Percentiles rank a stretch among this genome's conserved stretches.
These are phyloP conservation scores for Scarus forsteni DNA, from an alignment of 2,797 vertebrate genomes.

Conservation along the genomic window DNA sequence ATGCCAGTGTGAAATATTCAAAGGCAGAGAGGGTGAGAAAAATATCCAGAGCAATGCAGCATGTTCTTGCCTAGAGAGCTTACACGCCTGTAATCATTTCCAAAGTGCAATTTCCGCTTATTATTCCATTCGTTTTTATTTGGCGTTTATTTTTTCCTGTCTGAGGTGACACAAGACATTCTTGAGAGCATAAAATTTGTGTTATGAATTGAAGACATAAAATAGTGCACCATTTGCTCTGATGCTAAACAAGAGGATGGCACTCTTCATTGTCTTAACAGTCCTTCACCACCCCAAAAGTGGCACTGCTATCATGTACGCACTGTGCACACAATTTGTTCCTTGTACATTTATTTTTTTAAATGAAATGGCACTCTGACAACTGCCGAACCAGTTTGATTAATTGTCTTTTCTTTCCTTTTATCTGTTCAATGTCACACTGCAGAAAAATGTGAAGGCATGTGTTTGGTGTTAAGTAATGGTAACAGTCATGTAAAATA, in stretches of 20 bases:
- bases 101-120: conserved; percentile 64
- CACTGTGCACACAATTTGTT: too few species aligned
- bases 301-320: too few species aligned
- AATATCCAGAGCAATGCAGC: conserved; percentile 65
- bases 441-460: too few species aligned
- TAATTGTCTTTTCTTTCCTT: too few species aligned
- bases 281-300: conserved; percentile 6
- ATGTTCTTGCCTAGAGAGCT: conserved; percentile 63
- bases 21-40: conserved; percentile 69
- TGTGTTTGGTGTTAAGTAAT: too few species aligned
- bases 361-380: too few species aligned
- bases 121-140: conserved; percentile 45
- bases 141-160: conserved; percentile 33
- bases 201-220: conserved; percentile 38
- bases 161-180: conserved; percentile 43
- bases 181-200: conserved; percentile 60
- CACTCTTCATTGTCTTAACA: conserved; percentile 36
- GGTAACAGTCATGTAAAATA: too few species aligned
- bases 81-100: conserved; percentile 72
- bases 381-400: too few species aligned
- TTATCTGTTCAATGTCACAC: too few species aligned
- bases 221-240: conserved; percentile 24
- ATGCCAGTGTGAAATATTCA: conserved; percentile 76
- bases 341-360: too few species aligned
- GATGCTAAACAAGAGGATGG: conserved; percentile 32